Evolutionary conservation across 2,113 vertebrate species (phyloP), one percentile per base, ranked within the genome.

Genomic region (Xenus cinereus): DNA sequence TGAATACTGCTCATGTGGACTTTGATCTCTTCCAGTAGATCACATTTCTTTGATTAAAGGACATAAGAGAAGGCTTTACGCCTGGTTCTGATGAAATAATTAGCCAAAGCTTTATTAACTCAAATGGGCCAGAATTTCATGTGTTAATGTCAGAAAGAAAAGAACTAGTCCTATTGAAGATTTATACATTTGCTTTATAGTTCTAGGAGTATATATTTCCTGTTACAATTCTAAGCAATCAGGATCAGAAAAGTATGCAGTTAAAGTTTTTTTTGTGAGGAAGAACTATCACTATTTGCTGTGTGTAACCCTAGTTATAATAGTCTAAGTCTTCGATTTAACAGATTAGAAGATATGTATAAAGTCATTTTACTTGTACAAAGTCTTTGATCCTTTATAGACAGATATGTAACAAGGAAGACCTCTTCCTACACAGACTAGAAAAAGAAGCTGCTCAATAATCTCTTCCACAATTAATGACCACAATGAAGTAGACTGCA

Each of bases 31-130:
- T 87, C 75, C 50, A 83, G 41, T 18, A 87, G 54, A 53, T 68
- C 35, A 45, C 35, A 66, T 68, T 85, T 63, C n/a, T 95, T 79
- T 90, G 53, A 67, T 85, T 90, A 83, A 83, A 94, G 43, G 17
- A 79, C 0, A 2, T n/a, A 76, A 69, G 50, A 80, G 32, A 80
- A 86, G 14, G 11, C 26, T 90, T 87, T 62, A 46, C 0, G 0
- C 80, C 32, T 87, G 45, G 7, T 33, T 78, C 75, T 84, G 57
- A 48, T 82, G 12, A 89, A 94, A 78, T 45, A 84, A 82, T 82
- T 89, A 79, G 14, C 48, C 60, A 75, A 83, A 73, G 3, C 2
- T 56, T 87, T 90, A 62, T 37, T 77, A 45, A 56, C 12, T 94
- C 54, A 85, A 73, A 68, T 45, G 13, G 26, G 9, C 13, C 33